These are phyloP conservation scores for Corbicula japonica DNA, from an alignment of 2,888 invertebrate genomes.

Conservation along the genomic window DNA sequence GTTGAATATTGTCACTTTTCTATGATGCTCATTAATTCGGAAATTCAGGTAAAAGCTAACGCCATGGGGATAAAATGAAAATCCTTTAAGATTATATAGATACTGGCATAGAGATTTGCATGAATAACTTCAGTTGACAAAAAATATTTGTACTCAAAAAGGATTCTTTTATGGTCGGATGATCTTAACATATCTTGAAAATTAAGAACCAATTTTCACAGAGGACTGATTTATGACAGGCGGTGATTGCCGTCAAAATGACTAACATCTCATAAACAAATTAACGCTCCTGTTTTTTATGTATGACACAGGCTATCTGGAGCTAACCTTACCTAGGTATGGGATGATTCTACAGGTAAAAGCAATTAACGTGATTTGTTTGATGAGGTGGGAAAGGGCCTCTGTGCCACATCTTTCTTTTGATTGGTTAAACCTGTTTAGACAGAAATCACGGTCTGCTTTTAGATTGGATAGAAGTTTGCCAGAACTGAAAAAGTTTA, in stretches of 20 bases:
- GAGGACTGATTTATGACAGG: slow-evolving; percentile 55
- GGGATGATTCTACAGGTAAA: slow-evolving; percentile 55
- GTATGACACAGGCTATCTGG: slow-evolving; percentile 47
- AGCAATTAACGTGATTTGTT: slow-evolving; percentile 43
- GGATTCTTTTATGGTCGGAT: slow-evolving; percentile 39
- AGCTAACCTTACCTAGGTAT: slow-evolving; percentile 32
- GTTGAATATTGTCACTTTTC: slow-evolving; percentile 13
- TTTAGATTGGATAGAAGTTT: slow-evolving; percentile 2
- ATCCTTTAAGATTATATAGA: slow-evolving; percentile 33
- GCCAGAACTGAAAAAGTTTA: slow-evolving; percentile 12
- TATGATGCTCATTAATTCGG: slow-evolving; percentile 29
- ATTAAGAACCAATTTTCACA: slow-evolving; percentile 61
- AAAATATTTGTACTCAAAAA: slow-evolving; percentile 24
- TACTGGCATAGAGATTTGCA: slow-evolving; percentile 33
- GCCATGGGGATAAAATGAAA: slow-evolving; percentile 13
- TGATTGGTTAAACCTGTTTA: slow-evolving; percentile 26
- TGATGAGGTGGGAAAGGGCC: slow-evolving; percentile 39
- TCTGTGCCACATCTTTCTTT: slow-evolving; percentile 26
- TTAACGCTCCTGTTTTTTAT: slow-evolving; percentile 54
- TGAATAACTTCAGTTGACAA: slow-evolving; percentile 38
- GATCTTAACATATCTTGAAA: slow-evolving; percentile 48
- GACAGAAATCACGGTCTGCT: slow-evolving; percentile 23
- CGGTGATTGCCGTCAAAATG: slow-evolving; percentile 38
- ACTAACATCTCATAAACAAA: slow-evolving; percentile 30
- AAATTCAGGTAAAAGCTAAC: slow-evolving; percentile 20